Evolutionary conservation across 2,888 invertebrate genomes (phyloP).

Genomic region (Eumerus sabulonum): DNA sequence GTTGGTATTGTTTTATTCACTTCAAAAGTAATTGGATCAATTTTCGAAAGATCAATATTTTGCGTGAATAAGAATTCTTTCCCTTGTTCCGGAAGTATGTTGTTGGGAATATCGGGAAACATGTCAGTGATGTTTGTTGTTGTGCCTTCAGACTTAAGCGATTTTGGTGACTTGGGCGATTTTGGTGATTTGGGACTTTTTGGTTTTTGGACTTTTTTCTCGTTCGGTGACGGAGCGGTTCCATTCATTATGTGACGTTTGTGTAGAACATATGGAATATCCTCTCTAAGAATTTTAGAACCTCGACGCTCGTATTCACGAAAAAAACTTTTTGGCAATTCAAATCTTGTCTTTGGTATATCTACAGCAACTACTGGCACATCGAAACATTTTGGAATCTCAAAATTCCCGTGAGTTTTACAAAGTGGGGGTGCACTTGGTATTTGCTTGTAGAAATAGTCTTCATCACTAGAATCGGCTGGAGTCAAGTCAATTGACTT

Average conservation of each 20-base stretch:
- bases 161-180: conserved; percentile 82
- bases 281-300: conserved; percentile 80
- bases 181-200: conserved; percentile 84
- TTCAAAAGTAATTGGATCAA: conserved; percentile 86
- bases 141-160: conserved; percentile 73
- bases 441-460: conserved; percentile 88
- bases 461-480: conserved; percentile 91
- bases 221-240: conserved; percentile 83
- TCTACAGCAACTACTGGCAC: conserved; percentile 79
- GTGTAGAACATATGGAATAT: conserved; percentile 91
- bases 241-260: conserved; percentile 93
- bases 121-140: conserved; percentile 74
- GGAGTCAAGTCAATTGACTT: conserved; percentile 92
- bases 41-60: conserved; percentile 87
- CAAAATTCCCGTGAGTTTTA: conserved; percentile 86
- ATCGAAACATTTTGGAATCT: conserved; percentile 81
- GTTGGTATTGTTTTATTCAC: conserved; percentile 82
- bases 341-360: conserved; percentile 84
- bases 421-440: conserved; percentile 87
- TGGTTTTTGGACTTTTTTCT: conserved; percentile 80
- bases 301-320: conserved; percentile 83
- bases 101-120: conserved; percentile 81
- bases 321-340: conserved; percentile 86
- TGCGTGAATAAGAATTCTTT: conserved; percentile 86
- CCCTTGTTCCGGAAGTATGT: conserved; percentile 79